phyloP scores from a whole-genome alignment of 2,797 vertebrate species.

The Eurystomus glaucurus region DNA sequence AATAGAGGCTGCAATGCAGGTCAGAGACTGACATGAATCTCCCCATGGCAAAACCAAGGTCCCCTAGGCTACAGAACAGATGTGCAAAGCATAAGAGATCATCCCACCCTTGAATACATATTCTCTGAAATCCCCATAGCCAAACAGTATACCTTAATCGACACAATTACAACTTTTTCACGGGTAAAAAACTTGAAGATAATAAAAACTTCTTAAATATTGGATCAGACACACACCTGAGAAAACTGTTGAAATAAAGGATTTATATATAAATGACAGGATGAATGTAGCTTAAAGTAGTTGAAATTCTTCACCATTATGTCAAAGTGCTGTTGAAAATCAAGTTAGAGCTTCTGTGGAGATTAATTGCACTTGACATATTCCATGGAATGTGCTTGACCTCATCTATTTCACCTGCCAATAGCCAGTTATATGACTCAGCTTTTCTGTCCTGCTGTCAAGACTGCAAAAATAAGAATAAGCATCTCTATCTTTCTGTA shows the following conservation, averaged over 20 bases:
- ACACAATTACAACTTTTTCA: not conserved
- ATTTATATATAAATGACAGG: not conserved
- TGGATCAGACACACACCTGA: not conserved
- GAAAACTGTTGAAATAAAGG: not conserved
- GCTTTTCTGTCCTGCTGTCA: constrained; percentile 13
- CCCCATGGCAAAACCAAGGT: not conserved
- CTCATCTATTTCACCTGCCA: not conserved
- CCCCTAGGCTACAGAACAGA: not conserved
- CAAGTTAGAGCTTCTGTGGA: not conserved
- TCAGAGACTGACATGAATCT: not conserved
- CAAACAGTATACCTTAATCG: not conserved
- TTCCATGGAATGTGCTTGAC: not conserved
- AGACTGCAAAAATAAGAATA: not conserved
- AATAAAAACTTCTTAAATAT: not conserved
- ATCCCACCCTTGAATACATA: not conserved
- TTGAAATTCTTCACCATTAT: not conserved
- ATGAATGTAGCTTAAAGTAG: not conserved
- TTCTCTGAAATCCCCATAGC: not conserved
- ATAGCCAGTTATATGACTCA: not conserved
- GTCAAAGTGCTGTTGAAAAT: not conserved
- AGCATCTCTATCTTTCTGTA: not conserved
- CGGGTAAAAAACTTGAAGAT: not conserved
- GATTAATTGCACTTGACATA: not conserved
- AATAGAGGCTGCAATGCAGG: not conserved
- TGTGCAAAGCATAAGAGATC: not conserved